Evolutionary conservation across 2,888 invertebrate species (phyloP).

Genomic region (Helobdella robusta): DNA sequence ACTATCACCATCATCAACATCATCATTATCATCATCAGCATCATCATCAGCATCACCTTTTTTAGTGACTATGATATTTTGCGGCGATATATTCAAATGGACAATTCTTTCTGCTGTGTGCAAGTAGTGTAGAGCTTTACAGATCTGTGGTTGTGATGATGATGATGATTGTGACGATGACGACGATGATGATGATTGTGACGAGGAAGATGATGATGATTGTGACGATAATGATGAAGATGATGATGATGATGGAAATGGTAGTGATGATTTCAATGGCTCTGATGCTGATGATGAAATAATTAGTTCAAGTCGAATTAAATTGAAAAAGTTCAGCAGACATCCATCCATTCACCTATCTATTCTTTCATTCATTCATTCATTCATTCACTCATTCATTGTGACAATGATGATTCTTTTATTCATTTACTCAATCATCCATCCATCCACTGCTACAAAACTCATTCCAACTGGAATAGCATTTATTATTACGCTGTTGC

Average conservation of each 20-base stretch:
- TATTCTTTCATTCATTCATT: too few species aligned
- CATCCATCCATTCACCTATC: too few species aligned
- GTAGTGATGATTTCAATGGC: too few species aligned
- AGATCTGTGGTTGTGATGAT: constrained; percentile 61
- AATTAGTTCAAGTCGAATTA: too few species aligned
- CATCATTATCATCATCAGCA: neutral
- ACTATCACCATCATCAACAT: neutral
- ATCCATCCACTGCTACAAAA: too few species aligned
- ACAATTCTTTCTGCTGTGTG: constrained; percentile 77
- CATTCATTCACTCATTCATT: too few species aligned
- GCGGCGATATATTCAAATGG: constrained; percentile 79
- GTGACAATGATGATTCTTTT: too few species aligned
- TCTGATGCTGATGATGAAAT: too few species aligned
- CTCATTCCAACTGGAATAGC: too few species aligned
- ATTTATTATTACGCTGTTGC: too few species aligned
- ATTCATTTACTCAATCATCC: too few species aligned
- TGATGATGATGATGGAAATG: constrained; percentile 4
- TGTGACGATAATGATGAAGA: constrained; percentile 9
- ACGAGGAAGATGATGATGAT: constrained; percentile 18
- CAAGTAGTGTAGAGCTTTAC: constrained; percentile 82
- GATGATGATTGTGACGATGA: neutral
- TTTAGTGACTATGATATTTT: constrained; percentile 79
- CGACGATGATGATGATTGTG: neutral
- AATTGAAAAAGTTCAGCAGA: too few species aligned
- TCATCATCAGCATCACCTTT: constrained; percentile 45